Evolutionary conservation across 1,140 invertebrate species (phyloP).

Genomic region (Drosophila lacertosa): DNA sequence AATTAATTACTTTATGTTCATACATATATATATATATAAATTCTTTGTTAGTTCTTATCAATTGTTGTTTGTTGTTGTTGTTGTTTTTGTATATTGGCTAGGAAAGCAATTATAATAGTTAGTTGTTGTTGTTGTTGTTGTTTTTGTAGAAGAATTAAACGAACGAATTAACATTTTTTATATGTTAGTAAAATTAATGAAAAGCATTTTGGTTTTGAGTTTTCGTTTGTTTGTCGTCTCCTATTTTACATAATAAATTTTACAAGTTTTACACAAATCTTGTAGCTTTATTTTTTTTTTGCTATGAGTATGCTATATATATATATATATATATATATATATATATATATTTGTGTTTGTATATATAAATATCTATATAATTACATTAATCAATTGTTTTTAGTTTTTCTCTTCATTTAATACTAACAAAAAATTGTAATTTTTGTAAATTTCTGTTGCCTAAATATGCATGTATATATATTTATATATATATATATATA

Average conservation of each 20-base stretch:
- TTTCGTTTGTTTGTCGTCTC: constrained; percentile 25
- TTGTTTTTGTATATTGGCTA: constrained; percentile 67
- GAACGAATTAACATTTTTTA: too few species aligned
- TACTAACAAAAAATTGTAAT: constrained; percentile 63
- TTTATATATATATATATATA: too few species aligned
- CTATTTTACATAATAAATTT: too few species aligned
- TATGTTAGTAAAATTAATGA: constrained; percentile 48
- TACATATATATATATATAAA: constrained; percentile 51
- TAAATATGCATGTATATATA: too few species aligned
- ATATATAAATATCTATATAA: constrained; percentile 5
- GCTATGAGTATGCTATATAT: constrained; percentile 2
- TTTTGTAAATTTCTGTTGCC: constrained; percentile 39
- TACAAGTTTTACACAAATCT: constrained; percentile 14
- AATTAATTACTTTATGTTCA: too few species aligned
- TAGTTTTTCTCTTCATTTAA: too few species aligned
- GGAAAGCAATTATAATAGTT: constrained; percentile 48
- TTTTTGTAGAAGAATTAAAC: too few species aligned
- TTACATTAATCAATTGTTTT: neutral
- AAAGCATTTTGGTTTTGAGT: constrained; percentile 59
- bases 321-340: constrained; percentile 28
- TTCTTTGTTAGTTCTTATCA: constrained; percentile 61
- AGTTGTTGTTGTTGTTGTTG: constrained; percentile 15
- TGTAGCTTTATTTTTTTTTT: constrained; percentile 9
- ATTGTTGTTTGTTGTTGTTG: too few species aligned
- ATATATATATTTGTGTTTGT: constrained; percentile 18